Evolutionary conservation across 2,113 vertebrate species (phyloP).

Genomic region (Epinephelus lanceolatus): DNA sequence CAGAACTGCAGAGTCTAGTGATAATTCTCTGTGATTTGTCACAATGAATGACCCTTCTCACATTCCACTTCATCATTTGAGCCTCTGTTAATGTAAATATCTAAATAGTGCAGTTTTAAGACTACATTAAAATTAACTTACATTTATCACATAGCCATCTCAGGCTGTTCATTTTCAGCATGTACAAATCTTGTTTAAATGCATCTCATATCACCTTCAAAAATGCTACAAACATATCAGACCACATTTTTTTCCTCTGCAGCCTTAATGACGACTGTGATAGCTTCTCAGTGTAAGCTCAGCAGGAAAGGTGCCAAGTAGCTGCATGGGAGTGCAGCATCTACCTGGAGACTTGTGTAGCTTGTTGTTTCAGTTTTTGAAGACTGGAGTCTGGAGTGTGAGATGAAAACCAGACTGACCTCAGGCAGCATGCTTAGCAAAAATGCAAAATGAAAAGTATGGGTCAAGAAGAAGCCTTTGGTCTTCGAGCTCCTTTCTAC

Average conservation of each 20-base stretch:
- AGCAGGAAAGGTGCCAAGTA: constrained; percentile 13
- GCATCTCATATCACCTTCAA: not conserved
- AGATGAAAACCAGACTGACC: constrained; percentile 22
- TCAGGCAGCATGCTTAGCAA: not conserved
- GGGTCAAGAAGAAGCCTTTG: constrained; percentile 11
- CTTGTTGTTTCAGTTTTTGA: constrained; percentile 9
- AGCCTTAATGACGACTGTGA: constrained; percentile 7
- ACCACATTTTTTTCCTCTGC: constrained; percentile 11
- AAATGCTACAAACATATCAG: not conserved
- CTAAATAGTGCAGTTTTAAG: not conserved
- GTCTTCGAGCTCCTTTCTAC: not conserved
- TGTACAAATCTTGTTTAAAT: not conserved
- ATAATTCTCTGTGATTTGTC: too few species aligned
- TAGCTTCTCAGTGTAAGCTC: not conserved
- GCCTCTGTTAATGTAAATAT: not conserved
- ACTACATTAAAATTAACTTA: not conserved
- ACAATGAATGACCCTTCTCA: not conserved
- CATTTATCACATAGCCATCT: not conserved
- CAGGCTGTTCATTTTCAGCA: not conserved
- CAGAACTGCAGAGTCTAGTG: too few species aligned
- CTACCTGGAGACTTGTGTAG: constrained; percentile 21
- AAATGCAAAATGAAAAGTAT: constrained; percentile 3
- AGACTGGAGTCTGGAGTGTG: not conserved
- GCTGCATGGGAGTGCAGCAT: constrained; percentile 8
- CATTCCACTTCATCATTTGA: not conserved